Base-by-base conservation (phyloP, 1,140 invertebrate species). In the Maconellicoccus hirsutus region DNA sequence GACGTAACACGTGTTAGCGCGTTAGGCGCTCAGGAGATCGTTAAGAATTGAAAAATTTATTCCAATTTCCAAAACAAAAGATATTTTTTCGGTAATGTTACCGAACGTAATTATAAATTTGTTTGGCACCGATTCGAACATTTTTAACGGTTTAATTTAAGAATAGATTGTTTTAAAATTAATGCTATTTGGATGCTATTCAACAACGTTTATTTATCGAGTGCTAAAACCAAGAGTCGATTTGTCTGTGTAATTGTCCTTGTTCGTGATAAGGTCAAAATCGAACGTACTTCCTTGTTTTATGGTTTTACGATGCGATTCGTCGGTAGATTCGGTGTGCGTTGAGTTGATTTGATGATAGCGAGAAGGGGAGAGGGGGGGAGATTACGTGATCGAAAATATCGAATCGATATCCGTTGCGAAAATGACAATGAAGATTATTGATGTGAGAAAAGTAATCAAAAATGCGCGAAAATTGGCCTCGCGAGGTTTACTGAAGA, bases 151-250 rank as follows among this genome's bases (percentile, higher is more conserved):
- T 4, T 52, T 52, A 26, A 66, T 66, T 66, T 66, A 66, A 66
- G 61, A 66, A 66, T 66, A 66, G 61, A 66, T 66, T 66, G 61
- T 66, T 66, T 66, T 66, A 66, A 66, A 66, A 66, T 66, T 66
- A 66, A 66, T 66, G 61, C 61, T 66, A 26, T 66, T 66, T 66
- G 61, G 61, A 66, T 19, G 8, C 22, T 14, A 66, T 66, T 66
- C 61, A 66, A 66, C 61, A 66, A 66, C 25, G 61, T 4, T 6
- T 66, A 4, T 23, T 22, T 66, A 66, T 66, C 61, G 22, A 66
- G 19, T 66, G 21, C 25, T 66, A 23, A 19, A 52, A 52, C 42
- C n/a, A n/a, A n/a, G 42, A 14, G 42, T 16, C n/a, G 42, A 52
- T 16, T 16, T 19, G 42, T 52, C 42, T 52, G n/a, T 52, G 42